Base-by-base conservation (phyloP, 2,797 vertebrate species). In the Chaunax sp. region DNA sequence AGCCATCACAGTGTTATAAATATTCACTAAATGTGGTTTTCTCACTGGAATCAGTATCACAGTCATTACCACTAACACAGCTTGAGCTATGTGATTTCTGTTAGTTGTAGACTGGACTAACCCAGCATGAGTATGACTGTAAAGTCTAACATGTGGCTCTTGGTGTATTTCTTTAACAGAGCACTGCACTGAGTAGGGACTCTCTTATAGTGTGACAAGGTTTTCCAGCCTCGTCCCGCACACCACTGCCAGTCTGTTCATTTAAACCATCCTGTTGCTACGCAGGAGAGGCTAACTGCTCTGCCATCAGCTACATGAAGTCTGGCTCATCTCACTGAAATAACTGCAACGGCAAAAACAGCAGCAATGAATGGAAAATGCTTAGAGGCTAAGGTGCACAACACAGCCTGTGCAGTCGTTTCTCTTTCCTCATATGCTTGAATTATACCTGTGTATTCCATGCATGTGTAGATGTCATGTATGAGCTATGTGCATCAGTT, bases 161-260 rank as follows among this genome's bases (percentile, higher is more conserved):
- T 71, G 84, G 77, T 94, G 86, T 94, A 85, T 94, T 89, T 84
- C 83, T 71, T 90, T 90, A 89, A 94, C 94, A 95, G 94, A 94
- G 87, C 88, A 74, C 84, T 72, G 91, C 92, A 69, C 92, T 90
- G 91, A 94, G 94, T 92, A 93, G 94, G 81, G 93, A 89, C 75
- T 87, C 93, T 82, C 92, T 95, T 81, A 87, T 94, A 89, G 93
- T 95, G 87, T 95, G 94, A 95, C 68, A 22, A 38, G 64, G 71
- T 63, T 53, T 65, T 62, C 64, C 68, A 63, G 80, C 71, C 57
- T 77, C 65, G n/a, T 66, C 72, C 62, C 28, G 51, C 76, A 67
- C 69, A 30, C 33, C 74, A 20, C 82, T 50, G 68, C 79, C 76
- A 20, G 5, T 57, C 69, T 44, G 22, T 54, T 72, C 69, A 20